phyloP scores from a whole-genome alignment of 1,140 invertebrate species.

The Delia radicum region DNA sequence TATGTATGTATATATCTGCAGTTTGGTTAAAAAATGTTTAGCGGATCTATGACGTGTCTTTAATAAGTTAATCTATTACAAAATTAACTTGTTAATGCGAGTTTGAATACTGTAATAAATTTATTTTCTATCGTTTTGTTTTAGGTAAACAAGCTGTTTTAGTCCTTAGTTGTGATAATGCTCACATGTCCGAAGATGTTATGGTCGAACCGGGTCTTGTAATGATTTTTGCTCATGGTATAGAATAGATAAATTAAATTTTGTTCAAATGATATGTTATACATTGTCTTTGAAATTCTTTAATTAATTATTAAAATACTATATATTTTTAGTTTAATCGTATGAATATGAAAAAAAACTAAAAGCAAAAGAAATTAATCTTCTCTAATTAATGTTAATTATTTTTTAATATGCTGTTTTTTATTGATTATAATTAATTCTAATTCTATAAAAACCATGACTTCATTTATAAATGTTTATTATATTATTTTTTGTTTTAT shows the following conservation, averaged over 20 bases:
- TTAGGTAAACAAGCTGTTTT: conserved; percentile 85
- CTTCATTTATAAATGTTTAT: neutral
- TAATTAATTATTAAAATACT: neutral
- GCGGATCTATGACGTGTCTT: too few relatives aligned
- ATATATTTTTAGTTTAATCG: neutral
- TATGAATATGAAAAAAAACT: neutral
- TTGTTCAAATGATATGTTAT: neutral
- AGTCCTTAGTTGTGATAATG: conserved; percentile 91
- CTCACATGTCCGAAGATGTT: conserved; percentile 92
- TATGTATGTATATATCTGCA: too few relatives aligned
- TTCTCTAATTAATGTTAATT: neutral
- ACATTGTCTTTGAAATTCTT: neutral
- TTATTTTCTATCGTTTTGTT: neutral
- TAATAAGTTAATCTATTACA: too few relatives aligned
- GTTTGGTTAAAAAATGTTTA: too few relatives aligned
- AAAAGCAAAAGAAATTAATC: neutral
- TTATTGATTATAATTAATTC: neutral
- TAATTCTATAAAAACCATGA: neutral
- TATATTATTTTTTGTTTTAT: neutral
- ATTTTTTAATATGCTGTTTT: neutral
- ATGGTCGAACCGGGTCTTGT: conserved; percentile 95
- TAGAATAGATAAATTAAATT: conserved; percentile 62
- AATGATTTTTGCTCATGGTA: conserved; percentile 98
- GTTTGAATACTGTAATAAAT: too few relatives aligned
- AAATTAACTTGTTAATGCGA: too few relatives aligned